phyloP scores from a whole-genome alignment of 2,797 vertebrate species.

The Tragopan temminckii region DNA sequence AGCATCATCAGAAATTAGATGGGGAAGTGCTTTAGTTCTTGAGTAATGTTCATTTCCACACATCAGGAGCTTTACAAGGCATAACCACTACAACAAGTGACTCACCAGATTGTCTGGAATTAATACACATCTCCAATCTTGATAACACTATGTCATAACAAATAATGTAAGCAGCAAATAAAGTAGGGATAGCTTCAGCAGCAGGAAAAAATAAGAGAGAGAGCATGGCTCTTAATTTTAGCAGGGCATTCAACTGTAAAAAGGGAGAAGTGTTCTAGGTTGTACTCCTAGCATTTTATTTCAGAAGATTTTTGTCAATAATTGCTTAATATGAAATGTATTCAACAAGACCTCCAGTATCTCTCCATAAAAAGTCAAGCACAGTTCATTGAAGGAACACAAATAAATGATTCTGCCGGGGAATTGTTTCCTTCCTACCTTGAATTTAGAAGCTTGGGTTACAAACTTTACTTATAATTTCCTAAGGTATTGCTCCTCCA shows the following conservation, averaged over 20 bases:
- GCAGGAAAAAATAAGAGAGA: not conserved
- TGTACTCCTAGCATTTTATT: constrained; percentile 7
- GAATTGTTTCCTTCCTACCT: not conserved
- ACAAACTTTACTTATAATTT: not conserved
- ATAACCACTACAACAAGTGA: not conserved
- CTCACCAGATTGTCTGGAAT: constrained; percentile 9
- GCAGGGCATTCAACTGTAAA: not conserved
- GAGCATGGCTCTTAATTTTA: not conserved
- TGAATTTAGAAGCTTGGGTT: not conserved
- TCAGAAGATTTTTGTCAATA: not conserved
- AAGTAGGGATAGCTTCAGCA: not conserved
- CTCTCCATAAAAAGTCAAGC: not conserved
- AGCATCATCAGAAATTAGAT: not conserved
- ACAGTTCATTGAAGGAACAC: not conserved
- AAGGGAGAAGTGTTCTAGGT: not conserved
- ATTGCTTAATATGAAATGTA: not conserved
- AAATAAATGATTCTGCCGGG: not conserved
- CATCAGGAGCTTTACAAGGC: not conserved
- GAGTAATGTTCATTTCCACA: not conserved
- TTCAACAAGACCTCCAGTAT: not conserved
- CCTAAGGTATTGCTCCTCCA: not conserved
- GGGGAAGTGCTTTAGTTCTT: not conserved
- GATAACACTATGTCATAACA: constrained; percentile 4
- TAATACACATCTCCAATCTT: constrained; percentile 4
- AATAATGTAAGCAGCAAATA: constrained; percentile 16